Conservation (phyloP, 1,140 invertebrate species). For the Pygmarrhopalites habei region DNA sequence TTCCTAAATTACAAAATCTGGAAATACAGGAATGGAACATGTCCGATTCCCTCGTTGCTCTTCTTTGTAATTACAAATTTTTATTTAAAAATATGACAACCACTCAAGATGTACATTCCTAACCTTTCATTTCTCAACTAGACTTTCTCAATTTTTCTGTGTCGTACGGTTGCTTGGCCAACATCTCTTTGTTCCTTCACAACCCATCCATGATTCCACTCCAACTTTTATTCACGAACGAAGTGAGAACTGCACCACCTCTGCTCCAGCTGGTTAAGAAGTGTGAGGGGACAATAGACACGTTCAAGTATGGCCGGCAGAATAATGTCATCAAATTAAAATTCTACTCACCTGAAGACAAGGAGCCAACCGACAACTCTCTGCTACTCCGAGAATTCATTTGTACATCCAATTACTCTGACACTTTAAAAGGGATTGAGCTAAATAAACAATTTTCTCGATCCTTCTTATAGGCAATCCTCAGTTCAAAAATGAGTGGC, state of each 20-base stretch:
- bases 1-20: neutral
- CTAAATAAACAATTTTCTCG: no score
- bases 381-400: neutral
- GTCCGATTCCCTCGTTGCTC: neutral
- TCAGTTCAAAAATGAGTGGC: constrained; percentile 12
- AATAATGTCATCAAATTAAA: neutral
- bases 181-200: neutral
- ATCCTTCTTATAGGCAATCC: no score
- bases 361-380: neutral
- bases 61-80: no score
- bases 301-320: neutral
- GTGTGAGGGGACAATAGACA: neutral
- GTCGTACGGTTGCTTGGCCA: neutral
- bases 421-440: no score
- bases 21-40: constrained; percentile 8
- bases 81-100: no score
- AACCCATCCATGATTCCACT: neutral
- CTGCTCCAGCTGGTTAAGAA: neutral
- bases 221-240: neutral
- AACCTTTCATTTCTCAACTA: no score
- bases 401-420: no score
- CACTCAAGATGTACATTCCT: no score
- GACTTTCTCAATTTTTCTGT: neutral
- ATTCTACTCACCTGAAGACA: neutral
- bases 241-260: neutral